phyloP scores from a whole-genome alignment of 2,888 invertebrate genomes.

The Fragum fragum region DNA sequence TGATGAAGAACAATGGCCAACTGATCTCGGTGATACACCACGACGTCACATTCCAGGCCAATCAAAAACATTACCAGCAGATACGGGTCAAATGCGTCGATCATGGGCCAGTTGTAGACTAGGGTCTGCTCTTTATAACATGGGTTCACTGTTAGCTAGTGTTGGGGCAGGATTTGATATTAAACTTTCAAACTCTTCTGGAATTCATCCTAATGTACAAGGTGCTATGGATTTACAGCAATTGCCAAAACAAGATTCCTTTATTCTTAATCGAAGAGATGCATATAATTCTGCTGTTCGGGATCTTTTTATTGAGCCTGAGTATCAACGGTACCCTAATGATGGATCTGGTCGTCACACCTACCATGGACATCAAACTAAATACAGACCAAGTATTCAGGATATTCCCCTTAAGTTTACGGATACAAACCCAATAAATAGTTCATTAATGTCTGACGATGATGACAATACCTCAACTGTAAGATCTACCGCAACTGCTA shows the following conservation, averaged over 20 bases:
- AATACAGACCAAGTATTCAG: constrained; percentile 86
- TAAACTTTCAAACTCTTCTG: constrained; percentile 91
- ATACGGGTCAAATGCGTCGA: constrained; percentile 65
- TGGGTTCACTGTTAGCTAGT: constrained; percentile 96
- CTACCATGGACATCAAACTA: constrained; percentile 93
- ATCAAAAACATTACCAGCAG: constrained; percentile 57
- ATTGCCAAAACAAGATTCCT: constrained; percentile 77
- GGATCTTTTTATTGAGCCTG: constrained; percentile 84
- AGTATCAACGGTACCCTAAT: constrained; percentile 76
- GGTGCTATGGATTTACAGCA: constrained; percentile 66
- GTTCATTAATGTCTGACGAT: constrained; percentile 41
- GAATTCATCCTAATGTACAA: constrained; percentile 80
- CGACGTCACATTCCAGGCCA: constrained; percentile 76
- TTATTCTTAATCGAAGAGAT: constrained; percentile 83
- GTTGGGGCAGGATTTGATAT: constrained; percentile 97
- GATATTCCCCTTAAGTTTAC: constrained; percentile 82
- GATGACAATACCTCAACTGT: constrained; percentile 65
- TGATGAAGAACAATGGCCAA: constrained; percentile 86
- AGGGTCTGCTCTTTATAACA: constrained; percentile 93
- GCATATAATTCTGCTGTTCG: constrained; percentile 85
- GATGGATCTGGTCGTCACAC: constrained; percentile 91
- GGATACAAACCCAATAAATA: constrained; percentile 59
- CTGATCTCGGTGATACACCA: constrained; percentile 77
- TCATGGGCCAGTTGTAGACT: constrained; percentile 77
- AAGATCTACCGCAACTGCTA: constrained; percentile 73